phyloP scores from a whole-genome alignment of 30 jellyfish, hydroid and myxozoan genomes.

The Catostylus mosaicus region DNA sequence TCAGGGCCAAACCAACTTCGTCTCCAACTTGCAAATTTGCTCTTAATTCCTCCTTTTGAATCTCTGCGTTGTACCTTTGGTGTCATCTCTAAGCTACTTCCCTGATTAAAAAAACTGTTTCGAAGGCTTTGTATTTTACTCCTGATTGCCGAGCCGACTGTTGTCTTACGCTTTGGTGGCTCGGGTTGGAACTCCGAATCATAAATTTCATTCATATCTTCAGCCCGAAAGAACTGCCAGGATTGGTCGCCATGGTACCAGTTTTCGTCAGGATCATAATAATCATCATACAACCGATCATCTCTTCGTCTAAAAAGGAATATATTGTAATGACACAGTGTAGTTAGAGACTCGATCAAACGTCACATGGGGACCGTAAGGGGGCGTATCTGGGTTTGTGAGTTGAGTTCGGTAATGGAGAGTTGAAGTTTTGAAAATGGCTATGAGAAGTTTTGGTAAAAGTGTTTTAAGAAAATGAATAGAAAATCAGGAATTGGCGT shows the following conservation, averaged over 20 bases:
- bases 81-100: constrained; percentile 6
- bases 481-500: too few relatives aligned
- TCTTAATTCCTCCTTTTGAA: constrained; percentile 24
- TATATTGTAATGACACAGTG: too few relatives aligned
- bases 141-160: constrained; percentile 8
- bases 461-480: too few relatives aligned
- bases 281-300: not conserved
- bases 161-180: not conserved
- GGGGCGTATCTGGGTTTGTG: too few relatives aligned
- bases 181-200: constrained; percentile 55
- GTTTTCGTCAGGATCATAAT: constrained; percentile 7
- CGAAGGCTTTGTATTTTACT: constrained; percentile 47
- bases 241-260: constrained; percentile 51
- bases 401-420: too few relatives aligned
- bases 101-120: constrained; percentile 55
- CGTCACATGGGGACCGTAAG: too few relatives aligned
- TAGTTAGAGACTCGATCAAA: too few relatives aligned
- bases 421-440: too few relatives aligned
- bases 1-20: constrained; percentile 23
- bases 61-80: constrained; percentile 9
- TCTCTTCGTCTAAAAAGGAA: too few relatives aligned
- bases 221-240: constrained; percentile 27
- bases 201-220: not conserved
- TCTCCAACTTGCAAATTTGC: constrained; percentile 27
- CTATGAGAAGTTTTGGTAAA: too few relatives aligned